Percentiles rank a stretch among this genome's conserved stretches.
Evolutionary conservation across 2,797 vertebrate genomes (phyloP).

Genomic region (Diglossa cyanea): DNA sequence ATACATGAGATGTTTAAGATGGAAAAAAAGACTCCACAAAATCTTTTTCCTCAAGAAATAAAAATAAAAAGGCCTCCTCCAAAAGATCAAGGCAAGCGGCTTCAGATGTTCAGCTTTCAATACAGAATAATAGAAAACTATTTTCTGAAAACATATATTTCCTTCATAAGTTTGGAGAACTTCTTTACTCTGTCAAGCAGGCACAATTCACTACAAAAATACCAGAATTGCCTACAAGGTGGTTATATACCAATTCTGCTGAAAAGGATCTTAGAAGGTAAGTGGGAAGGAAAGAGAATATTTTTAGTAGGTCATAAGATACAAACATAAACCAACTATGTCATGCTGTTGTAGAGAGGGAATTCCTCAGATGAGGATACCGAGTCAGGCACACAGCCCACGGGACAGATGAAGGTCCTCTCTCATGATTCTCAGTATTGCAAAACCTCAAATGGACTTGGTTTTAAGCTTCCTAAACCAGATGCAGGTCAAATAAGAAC

Average conservation of each 20-base stretch:
- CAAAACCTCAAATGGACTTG: background rate
- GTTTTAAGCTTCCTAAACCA: background rate
- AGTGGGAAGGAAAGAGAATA: background rate
- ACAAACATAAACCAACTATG: constrained; percentile 20
- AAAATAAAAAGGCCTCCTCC: background rate
- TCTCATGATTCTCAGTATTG: background rate
- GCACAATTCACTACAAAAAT: background rate
- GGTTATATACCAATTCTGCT: background rate
- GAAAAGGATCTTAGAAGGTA: background rate
- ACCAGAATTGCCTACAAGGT: background rate
- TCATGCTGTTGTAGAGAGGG: constrained; percentile 16
- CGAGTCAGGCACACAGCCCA: background rate
- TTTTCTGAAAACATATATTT: background rate
- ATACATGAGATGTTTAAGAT: background rate
- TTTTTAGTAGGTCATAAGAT: constrained; percentile 41
- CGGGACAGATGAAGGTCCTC: background rate
- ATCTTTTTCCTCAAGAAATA: background rate
- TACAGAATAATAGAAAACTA: background rate
- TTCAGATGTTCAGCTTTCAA: background rate
- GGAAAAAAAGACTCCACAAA: background rate
- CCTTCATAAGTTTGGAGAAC: background rate
- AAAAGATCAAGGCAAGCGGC: background rate
- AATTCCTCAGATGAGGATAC: constrained; percentile 4
- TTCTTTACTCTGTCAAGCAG: background rate
- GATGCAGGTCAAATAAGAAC: background rate